Percentiles rank a stretch among this genome's conserved stretches.
Evolutionary conservation across 2,888 invertebrate genomes (phyloP).

Genomic region (Thumatha senex): DNA sequence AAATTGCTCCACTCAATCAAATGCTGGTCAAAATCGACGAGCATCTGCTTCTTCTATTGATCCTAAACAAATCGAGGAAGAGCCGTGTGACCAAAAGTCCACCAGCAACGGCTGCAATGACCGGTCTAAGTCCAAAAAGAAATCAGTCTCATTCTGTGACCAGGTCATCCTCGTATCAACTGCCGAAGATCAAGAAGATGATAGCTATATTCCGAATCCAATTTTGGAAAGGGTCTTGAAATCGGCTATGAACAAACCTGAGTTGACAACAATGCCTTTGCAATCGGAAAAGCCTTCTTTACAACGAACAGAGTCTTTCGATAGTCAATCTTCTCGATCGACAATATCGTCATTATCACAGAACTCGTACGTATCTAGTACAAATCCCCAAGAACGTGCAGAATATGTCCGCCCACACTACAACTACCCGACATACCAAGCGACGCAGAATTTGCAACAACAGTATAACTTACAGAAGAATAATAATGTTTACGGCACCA

Average conservation of each 20-base stretch:
- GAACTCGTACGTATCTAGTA: slow-evolving; percentile 63
- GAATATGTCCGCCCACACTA: slow-evolving; percentile 72
- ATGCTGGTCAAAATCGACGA: slow-evolving; percentile 60
- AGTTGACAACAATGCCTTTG: slow-evolving; percentile 79
- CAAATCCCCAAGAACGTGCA: slow-evolving; percentile 49
- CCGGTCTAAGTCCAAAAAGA: slow-evolving; percentile 89
- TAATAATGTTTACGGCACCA: slow-evolving; percentile 60
- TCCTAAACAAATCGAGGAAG: slow-evolving; percentile 71
- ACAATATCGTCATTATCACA: slow-evolving; percentile 78
- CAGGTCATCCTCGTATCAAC: slow-evolving; percentile 96
- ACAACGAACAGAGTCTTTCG: slow-evolving; percentile 77
- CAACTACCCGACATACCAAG: slow-evolving; percentile 65
- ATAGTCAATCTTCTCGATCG: slow-evolving; percentile 78
- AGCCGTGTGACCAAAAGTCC: slow-evolving; percentile 62
- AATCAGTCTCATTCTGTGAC: slow-evolving; percentile 97
- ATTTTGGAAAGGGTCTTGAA: slow-evolving; percentile 93
- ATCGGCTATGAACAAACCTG: slow-evolving; percentile 90
- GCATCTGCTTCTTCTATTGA: slow-evolving; percentile 74
- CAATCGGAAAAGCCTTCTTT: slow-evolving; percentile 76
- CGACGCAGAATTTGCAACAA: slow-evolving; percentile 64
- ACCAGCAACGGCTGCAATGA: slow-evolving; percentile 71
- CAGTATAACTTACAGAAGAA: slow-evolving; percentile 65
- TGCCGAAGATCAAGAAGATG: slow-evolving; percentile 95
- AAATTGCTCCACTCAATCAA: slow-evolving; percentile 70
- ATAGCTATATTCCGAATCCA: slow-evolving; percentile 95